Evolutionary conservation across 1,140 invertebrate genomes (phyloP).

Genomic region (Brachionus sp.): DNA sequence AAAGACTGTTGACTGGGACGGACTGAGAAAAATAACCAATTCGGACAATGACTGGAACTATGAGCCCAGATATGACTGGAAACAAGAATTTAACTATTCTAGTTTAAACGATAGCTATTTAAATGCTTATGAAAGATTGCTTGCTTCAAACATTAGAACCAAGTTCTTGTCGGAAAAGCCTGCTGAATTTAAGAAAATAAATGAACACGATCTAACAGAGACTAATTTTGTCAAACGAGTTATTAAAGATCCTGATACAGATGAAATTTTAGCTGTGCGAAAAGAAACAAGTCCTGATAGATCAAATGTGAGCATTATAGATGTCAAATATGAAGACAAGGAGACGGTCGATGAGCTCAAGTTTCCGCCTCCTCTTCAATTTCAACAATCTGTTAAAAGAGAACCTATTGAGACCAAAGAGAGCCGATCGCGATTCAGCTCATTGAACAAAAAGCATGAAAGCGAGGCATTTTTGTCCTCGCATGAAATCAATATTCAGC

Average conservation of each 20-base stretch:
- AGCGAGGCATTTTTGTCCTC: slow-evolving; percentile 27
- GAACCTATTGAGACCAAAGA: background rate
- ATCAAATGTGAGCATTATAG: background rate
- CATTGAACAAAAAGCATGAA: slow-evolving; percentile 24
- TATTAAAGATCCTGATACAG: slow-evolving; percentile 12
- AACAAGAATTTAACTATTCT: background rate
- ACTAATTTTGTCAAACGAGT: background rate
- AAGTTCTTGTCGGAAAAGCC: background rate
- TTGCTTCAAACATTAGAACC: background rate
- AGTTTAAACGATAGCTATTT: background rate
- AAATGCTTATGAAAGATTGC: background rate
- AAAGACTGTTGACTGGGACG: slow-evolving; percentile 12
- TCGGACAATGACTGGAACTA: slow-evolving; percentile 12
- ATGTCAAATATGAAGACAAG: slow-evolving; percentile 5
- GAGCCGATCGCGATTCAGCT: background rate
- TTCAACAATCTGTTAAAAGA: slow-evolving; percentile 20
- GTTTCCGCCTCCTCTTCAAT: slow-evolving; percentile 18
- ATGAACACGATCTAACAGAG: background rate
- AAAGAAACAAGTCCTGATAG: background rate
- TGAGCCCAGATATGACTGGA: slow-evolving; percentile 7
- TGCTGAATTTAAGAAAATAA: background rate
- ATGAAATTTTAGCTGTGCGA: slow-evolving; percentile 2
- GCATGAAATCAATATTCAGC: slow-evolving; percentile 42
- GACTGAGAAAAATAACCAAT: background rate
- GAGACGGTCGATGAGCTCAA: background rate